phyloP scores from a whole-genome alignment of 2,113 vertebrate genomes.

The Pachycephala philippinensis region DNA sequence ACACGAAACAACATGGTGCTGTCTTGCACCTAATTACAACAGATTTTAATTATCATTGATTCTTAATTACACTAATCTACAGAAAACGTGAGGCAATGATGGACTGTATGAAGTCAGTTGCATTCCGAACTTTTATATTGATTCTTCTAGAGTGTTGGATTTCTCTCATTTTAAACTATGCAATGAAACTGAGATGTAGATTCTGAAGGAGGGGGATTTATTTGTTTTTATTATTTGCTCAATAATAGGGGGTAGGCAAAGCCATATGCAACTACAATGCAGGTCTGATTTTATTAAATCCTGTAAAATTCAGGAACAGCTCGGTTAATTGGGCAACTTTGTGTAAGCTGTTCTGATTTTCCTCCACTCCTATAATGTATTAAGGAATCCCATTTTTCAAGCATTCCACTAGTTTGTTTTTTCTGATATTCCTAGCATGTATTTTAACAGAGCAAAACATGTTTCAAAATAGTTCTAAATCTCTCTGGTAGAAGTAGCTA shows the following conservation, averaged over 20 bases:
- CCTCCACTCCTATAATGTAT: neutral
- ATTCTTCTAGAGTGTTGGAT: neutral
- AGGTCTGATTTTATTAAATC: neutral
- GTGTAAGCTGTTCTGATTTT: neutral
- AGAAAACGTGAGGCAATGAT: neutral
- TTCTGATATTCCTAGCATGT: neutral
- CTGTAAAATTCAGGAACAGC: neutral
- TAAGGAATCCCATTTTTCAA: neutral
- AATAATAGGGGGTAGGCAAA: neutral
- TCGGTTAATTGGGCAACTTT: neutral
- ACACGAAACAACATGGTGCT: neutral
- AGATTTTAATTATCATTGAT: neutral
- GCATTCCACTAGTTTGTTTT: neutral
- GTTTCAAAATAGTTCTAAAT: neutral
- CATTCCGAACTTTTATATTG: neutral
- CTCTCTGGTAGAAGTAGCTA: neutral
- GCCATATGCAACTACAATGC: neutral
- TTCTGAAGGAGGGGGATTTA: neutral
- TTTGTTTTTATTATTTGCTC: neutral
- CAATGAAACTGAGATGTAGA: neutral
- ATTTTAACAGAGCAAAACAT: neutral
- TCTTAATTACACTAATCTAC: neutral
- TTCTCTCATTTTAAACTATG: neutral
- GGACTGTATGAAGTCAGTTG: neutral
- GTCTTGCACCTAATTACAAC: neutral